Evolutionary conservation across 2,113 vertebrate species (phyloP), one percentile per base, ranked within the genome.

Genomic region (Vulpes ferrilata): DNA sequence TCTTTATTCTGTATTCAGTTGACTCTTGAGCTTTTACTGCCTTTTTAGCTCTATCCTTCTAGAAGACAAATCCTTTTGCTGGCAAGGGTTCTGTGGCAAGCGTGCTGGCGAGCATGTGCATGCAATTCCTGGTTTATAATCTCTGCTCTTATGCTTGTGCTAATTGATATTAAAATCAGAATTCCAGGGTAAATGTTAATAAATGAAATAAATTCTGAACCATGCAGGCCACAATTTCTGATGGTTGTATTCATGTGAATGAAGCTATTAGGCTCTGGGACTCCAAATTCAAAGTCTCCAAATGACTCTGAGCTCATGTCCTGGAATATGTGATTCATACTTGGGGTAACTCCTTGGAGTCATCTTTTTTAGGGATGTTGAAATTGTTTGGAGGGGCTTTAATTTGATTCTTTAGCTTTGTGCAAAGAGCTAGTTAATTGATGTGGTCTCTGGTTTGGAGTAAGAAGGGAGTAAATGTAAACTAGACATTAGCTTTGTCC

Each of bases 21-120:
- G 94, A 97, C 98, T 96, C 30, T 16, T 2, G 67, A 7, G 86
- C 23, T 71, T 74, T 96, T 95, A 96, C 51, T 96, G 81, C 90
- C 67, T 90, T 81, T 76, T 93, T 90, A 65, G 69, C 51, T 96
- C 88, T 98, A 55, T 86, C 79, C 85, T 90, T 78, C 0, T 88
- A 51, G 92, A 97, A 97, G 79, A 82, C 82, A 97, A 17, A 84
- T 22, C 30, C 43, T 60, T 93, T 82, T 80, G 19, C 35, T 82
- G 83, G 62, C 83, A 96, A 90, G 91, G 85, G 16, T 67, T 97
- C 91, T 94, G 65, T 93, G 90, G 55, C 74, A 96, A 98, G 88
- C 69, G 32, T 1, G 15, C 78, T 65, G 88, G 89, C 90, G 95
- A 96, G 91, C 43, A 2, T 20, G 13, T 86, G 32, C 71, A 20